phyloP scores from a whole-genome alignment of 2,113 vertebrate genomes.

The Ginglymostoma cirratum region DNA sequence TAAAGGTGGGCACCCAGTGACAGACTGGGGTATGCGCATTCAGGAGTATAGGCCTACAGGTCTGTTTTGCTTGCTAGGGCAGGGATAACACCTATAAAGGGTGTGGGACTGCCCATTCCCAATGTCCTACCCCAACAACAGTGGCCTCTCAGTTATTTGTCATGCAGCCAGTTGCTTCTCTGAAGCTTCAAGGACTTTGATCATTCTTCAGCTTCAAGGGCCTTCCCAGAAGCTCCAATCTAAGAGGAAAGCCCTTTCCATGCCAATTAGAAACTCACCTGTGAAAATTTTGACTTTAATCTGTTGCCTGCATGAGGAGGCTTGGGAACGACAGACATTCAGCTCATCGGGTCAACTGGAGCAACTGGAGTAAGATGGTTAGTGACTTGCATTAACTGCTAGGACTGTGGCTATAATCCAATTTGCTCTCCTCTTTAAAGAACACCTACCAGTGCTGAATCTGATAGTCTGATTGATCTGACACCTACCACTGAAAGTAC shows the following conservation, averaged over 20 bases:
- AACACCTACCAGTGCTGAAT: not conserved
- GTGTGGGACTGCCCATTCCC: too few species aligned
- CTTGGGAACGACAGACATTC: not conserved
- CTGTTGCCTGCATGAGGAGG: not conserved
- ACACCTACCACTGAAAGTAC: not conserved
- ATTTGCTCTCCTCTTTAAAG: constrained; percentile 32
- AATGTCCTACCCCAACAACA: not conserved
- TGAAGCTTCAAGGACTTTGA: too few species aligned
- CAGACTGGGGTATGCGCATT: not conserved
- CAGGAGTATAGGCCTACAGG: not conserved
- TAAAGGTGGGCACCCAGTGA: not conserved
- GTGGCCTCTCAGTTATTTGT: not conserved
- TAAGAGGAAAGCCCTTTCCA: not conserved
- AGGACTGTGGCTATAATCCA: not conserved
- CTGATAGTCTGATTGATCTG: constrained; percentile 24
- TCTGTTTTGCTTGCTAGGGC: not conserved
- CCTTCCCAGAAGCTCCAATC: not conserved
- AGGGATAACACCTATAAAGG: not conserved
- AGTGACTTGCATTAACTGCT: not conserved
- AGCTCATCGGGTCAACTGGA: not conserved
- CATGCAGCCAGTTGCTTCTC: not conserved
- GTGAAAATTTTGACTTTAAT: not conserved
- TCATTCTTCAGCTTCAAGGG: not conserved
- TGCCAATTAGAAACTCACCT: not conserved
- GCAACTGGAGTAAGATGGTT: not conserved